phyloP scores from a whole-genome alignment of 2,888 invertebrate genomes.

The Torymus auratus region DNA sequence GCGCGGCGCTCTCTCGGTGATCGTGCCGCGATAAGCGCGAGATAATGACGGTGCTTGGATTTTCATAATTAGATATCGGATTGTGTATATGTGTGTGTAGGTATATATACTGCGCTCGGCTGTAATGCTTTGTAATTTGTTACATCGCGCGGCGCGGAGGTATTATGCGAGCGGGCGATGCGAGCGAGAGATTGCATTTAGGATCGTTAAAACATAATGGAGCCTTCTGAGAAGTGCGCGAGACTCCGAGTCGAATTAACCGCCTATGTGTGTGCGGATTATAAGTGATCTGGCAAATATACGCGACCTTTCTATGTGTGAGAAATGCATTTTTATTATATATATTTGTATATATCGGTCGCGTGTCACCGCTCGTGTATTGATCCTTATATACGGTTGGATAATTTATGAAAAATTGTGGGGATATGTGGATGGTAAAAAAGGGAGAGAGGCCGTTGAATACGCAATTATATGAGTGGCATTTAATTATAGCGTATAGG shows the following conservation, averaged over 20 bases:
- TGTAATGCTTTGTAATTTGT: constrained; percentile 37
- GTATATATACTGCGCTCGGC: not conserved
- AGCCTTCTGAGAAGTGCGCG: not conserved
- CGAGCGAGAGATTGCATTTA: constrained; percentile 21
- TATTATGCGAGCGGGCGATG: not conserved
- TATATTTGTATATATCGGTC: no score
- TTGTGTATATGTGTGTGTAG: not conserved
- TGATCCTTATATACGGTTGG: no score
- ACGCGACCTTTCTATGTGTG: no score
- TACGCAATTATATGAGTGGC: not conserved
- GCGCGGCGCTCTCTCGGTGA: not conserved
- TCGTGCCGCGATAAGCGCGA: constrained; percentile 21
- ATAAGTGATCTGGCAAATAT: no score
- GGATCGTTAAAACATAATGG: constrained; percentile 25
- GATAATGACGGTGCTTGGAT: constrained; percentile 27
- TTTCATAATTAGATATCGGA: constrained; percentile 41
- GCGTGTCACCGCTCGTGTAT: no score
- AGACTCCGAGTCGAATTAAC: no score
- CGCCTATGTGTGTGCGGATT: no score
- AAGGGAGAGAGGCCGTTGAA: no score
- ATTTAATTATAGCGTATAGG: not conserved
- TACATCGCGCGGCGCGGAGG: not conserved
- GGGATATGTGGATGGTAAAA: not conserved
- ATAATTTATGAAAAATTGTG: constrained; percentile 2
- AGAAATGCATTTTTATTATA: no score